phyloP scores from a whole-genome alignment of 2,797 vertebrate species.

The Crenichthys baileyi region DNA sequence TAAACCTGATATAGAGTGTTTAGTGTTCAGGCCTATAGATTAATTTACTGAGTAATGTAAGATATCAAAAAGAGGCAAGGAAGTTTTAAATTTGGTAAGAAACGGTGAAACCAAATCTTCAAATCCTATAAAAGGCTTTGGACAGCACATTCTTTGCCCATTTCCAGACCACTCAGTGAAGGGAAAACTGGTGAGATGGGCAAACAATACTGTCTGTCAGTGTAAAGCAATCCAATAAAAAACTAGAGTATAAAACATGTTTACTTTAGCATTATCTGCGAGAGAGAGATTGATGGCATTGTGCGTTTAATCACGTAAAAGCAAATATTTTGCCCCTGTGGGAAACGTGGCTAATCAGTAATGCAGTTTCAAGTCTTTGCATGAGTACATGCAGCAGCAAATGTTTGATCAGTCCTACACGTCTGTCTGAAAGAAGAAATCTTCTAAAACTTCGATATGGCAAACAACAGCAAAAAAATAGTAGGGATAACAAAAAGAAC shows the following conservation, averaged over 20 bases:
- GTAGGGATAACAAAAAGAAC: no score
- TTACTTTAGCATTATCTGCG: not conserved
- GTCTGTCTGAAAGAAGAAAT: no score
- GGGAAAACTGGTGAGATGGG: not conserved
- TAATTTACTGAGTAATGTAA: conserved; percentile 23
- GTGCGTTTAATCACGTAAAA: not conserved
- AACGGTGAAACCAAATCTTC: conserved; percentile 2
- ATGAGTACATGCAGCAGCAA: not conserved
- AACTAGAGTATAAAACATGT: not conserved
- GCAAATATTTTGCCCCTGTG: not conserved
- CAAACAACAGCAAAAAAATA: no score
- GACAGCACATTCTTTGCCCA: not conserved
- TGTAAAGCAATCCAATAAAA: not conserved
- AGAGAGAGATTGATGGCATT: not conserved
- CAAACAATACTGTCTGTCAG: not conserved
- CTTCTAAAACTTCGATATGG: no score
- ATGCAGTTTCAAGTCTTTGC: not conserved
- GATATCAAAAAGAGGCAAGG: not conserved
- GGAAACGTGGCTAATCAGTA: not conserved
- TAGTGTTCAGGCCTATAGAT: conserved; percentile 19
- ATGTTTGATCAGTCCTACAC: no score
- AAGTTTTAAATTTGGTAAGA: conserved; percentile 4
- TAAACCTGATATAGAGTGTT: conserved; percentile 32
- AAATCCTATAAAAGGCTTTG: conserved; percentile 1
- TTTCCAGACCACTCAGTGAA: not conserved